These are phyloP conservation scores for Phylloscopus trochilus DNA, from an alignment of 2,113 vertebrate genomes.

Conservation along the genomic window DNA sequence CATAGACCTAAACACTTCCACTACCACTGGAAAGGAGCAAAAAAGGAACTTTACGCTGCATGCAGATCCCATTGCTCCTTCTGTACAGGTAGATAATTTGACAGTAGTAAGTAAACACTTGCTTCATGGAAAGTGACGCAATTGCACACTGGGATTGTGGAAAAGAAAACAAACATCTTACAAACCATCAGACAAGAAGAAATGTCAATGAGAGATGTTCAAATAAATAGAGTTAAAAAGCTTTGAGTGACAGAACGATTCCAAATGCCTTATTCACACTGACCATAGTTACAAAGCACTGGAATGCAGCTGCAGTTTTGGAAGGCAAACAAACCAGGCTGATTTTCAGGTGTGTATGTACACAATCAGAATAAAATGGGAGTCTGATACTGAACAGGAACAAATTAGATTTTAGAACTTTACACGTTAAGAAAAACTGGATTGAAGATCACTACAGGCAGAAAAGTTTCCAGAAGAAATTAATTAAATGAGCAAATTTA, in stretches of 20 bases:
- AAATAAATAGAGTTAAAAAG: neutral
- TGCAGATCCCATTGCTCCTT: conserved; percentile 25
- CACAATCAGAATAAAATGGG: neutral
- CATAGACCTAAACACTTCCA: neutral
- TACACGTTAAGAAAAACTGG: neutral
- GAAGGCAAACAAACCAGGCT: neutral
- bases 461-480: neutral
- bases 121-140: conserved; percentile 38
- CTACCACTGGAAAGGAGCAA: neutral
- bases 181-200: neutral
- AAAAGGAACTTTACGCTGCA: neutral
- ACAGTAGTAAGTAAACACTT: conserved; percentile 28
- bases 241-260: neutral
- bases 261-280: neutral
- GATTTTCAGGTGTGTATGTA: neutral
- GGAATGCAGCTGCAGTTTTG: neutral
- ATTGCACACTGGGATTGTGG: neutral
- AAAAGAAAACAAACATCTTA: conserved; percentile 19
- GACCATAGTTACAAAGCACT: neutral
- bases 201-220: neutral
- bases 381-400: neutral
- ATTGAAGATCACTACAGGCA: neutral
- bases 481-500: neutral
- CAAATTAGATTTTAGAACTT: neutral
- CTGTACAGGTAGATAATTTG: conserved; percentile 42